Conservation (phyloP, 2,113 vertebrate genomes). For the Gallinago paraguaiae region DNA sequence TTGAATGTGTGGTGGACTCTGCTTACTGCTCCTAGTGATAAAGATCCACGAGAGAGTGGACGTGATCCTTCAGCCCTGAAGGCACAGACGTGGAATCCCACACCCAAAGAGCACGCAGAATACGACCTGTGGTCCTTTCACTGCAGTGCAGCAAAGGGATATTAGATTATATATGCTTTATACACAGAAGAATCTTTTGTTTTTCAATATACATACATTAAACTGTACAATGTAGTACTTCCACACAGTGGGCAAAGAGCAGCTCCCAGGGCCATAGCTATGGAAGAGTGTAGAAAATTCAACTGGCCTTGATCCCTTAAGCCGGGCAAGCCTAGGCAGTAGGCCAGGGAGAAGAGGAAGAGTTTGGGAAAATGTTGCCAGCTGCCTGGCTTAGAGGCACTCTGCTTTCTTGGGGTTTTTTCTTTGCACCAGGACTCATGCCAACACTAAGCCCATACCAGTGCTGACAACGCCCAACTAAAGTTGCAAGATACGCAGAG, state of each 20-base stretch:
- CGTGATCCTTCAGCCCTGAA: not conserved
- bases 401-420: not conserved
- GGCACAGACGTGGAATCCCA: not conserved
- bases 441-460: not conserved
- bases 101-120: not conserved
- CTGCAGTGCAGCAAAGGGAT: not conserved
- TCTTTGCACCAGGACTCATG: not conserved
- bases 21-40: not conserved
- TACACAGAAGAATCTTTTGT: not conserved
- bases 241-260: constrained; percentile 53
- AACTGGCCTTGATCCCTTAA: not conserved
- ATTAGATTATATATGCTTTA: not conserved
- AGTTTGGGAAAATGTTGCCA: not conserved
- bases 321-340: not conserved
- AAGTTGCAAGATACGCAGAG: not conserved
- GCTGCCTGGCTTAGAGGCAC: not conserved
- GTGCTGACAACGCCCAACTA: not conserved
- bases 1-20: not conserved
- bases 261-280: constrained; percentile 37
- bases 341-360: not conserved
- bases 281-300: not conserved
- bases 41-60: not conserved
- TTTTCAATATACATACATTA: constrained; percentile 25
- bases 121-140: not conserved
- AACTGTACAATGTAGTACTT: constrained; percentile 39